Base-by-base conservation (phyloP, 2,797 vertebrate species). In the Pipistrellus pygmaeus region DNA sequence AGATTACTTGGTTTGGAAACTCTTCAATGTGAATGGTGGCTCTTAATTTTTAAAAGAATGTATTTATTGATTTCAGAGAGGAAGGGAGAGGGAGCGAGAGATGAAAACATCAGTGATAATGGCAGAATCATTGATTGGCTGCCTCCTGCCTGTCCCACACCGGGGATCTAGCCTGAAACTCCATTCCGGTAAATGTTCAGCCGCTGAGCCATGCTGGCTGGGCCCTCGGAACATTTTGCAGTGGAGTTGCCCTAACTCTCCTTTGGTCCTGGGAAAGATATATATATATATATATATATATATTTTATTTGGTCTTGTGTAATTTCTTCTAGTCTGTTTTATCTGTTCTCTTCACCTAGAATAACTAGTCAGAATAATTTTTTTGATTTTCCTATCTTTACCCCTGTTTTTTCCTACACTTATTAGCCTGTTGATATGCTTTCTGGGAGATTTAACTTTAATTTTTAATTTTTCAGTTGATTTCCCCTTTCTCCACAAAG, bases 261-360 rank as follows among this genome's bases (percentile, higher is more conserved):
- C 30, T 71, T 57, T 0, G 2, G 23, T 76, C 30, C 11, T 83
- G 21, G 32, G 44, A 80, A 78, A 60, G 38, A 41, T 41, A 41
- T 41, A 41, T 41, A 41, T 41, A 41, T 41, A 41, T 41, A 41
- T 41, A 41, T 41, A 41, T 41, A 41, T 41, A 41, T 41, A 41
- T 41, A 41, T 38, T 41, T 41, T 41, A 41, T 85, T 71, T 51
- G 18, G 80, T 88, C 20, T 60, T 57, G 6, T 17, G 10, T 88
- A 62, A 82, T 75, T 82, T 94, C 72, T 91, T 93, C 15, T 23
- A 77, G 25, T n/a, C 62, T 23, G 5, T 81, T 85, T 51, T 41
- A n/a, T 51, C 55, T 95, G 6, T 85, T 94, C 21, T 78, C 35
- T 88, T 51, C 78, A 86, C 71, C n/a, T 88, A 32, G n/a, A 86